Base-by-base conservation (phyloP, 2,797 vertebrate species). In the Naso thynnoides region DNA sequence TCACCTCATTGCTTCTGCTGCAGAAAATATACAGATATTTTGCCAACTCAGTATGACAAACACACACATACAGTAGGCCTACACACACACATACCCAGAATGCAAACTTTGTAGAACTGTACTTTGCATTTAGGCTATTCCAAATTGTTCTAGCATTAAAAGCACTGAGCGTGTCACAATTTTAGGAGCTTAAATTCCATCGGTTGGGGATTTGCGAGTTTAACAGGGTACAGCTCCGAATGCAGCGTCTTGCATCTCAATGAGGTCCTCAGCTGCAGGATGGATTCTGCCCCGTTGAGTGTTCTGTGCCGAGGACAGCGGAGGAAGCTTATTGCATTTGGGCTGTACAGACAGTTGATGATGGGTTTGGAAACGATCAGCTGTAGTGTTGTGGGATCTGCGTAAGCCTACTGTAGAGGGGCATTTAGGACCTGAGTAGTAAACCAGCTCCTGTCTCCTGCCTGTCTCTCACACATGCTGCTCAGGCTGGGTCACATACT, bases 141-240 rank as follows among this genome's bases (percentile, higher is more conserved):
- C 62, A 87, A 87, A 85, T 83, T 89, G 77, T 89, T 88, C 78
- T 83, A 79, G 85, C 86, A 86, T 84, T 88, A 84, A 90, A 86
- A 79, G 83, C 84, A 82, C 84, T 64, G 85, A 90, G 78, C 61
- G 59, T 88, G 81, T 88, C 81, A 86, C 86, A 87, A 80, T 83
- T 89, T 82, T 75, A 79, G 84, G 65, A 82, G 89, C 90, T 90
- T 85, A 89, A 89, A 89, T 83, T 90, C 82, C 73, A 88, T 81
- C 53, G 73, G 88, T n/a, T 76, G 24, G 86, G 88, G 87, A 92
- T 90, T 89, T 90, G 86, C 67, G 79, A 83, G 70, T 91, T 88
- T 86, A 88, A 92, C 80, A 79, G 79, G 81, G 70, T 84, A 77
- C 74, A 79, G 86, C 77, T 85, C 79, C 65, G 72, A 85, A 85